phyloP scores from a whole-genome alignment of 2,888 invertebrate genomes.

The Margaritifera margaritifera region DNA sequence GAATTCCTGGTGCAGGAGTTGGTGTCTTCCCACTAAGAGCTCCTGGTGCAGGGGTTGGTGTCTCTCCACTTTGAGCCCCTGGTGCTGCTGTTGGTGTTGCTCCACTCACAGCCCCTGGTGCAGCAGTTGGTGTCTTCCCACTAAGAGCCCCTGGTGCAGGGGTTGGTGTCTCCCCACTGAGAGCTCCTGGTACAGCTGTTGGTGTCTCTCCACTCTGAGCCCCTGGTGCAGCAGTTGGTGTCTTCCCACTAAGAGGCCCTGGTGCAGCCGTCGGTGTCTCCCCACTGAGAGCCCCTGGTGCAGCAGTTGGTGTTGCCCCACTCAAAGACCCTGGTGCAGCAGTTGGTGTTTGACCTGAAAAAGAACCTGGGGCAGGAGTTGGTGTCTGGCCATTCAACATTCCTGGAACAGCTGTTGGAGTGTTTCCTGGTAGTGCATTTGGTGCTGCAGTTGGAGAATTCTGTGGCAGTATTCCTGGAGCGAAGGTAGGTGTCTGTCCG shows the following conservation, averaged over 20 bases:
- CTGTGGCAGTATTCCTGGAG: background rate
- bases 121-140: conserved; percentile 22
- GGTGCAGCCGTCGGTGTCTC: too few species aligned
- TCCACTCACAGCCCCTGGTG: conserved; percentile 11
- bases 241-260: too few species aligned
- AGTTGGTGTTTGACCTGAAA: conserved; percentile 13
- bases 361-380: conserved; percentile 18
- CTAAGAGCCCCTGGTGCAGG: conserved; percentile 4
- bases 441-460: conserved; percentile 6
- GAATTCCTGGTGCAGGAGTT: conserved; percentile 12
- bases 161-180: conserved; percentile 10
- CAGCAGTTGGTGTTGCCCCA: conserved; percentile 26
- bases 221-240: conserved; percentile 7
- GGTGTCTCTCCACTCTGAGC: conserved; percentile 16
- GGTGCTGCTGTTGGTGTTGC: conserved; percentile 17
- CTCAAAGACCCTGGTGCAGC: conserved; percentile 9
- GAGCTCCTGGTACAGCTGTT: conserved; percentile 24
- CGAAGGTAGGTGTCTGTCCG: background rate
- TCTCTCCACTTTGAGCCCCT: conserved; percentile 6
- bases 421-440: conserved; percentile 1
- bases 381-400: conserved; percentile 15
- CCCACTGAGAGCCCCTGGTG: too few species aligned
- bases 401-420: conserved; percentile 13
- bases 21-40: background rate
- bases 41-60: conserved; percentile 30